Conservation (phyloP, 2,113 vertebrate genomes). For the Corydoras sp. region DNA sequence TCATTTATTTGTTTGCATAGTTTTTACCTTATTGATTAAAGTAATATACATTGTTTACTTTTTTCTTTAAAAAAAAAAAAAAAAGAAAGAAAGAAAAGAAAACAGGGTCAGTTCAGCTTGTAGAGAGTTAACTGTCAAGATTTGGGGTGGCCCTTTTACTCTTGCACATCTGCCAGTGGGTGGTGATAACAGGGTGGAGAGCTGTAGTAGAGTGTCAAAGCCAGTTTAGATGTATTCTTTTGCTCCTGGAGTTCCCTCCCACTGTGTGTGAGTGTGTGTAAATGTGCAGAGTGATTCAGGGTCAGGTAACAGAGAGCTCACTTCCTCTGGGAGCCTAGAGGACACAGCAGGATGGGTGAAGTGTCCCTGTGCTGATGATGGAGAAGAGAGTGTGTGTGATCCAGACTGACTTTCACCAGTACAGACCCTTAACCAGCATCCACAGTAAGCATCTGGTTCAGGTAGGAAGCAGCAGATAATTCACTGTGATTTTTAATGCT, state of each 20-base stretch:
- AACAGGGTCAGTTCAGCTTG: too few relatives aligned
- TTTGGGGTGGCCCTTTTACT: slow-evolving; percentile 28
- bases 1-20: too few relatives aligned
- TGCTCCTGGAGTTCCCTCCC: slow-evolving; percentile 44
- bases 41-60: too few relatives aligned
- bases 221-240: slow-evolving; percentile 58
- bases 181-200: slow-evolving; percentile 27
- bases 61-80: too few relatives aligned
- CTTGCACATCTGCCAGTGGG: slow-evolving; percentile 33
- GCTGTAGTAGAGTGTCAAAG: slow-evolving; percentile 48
- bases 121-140: slow-evolving; percentile 34
- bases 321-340: slow-evolving; percentile 47
- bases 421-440: slow-evolving; percentile 55
- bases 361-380: slow-evolving; percentile 41
- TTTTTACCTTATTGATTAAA: too few relatives aligned
- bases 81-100: too few relatives aligned
- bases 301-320: slow-evolving; percentile 64
- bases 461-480: slow-evolving; percentile 53
- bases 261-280: slow-evolving; percentile 43
- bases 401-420: slow-evolving; percentile 76
- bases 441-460: slow-evolving; percentile 55
- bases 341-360: slow-evolving; percentile 62
- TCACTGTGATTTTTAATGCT: too few relatives aligned
- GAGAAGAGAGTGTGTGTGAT: slow-evolving; percentile 74
- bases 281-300: slow-evolving; percentile 49